Evolutionary conservation across 2,797 vertebrate genomes (phyloP).

Genomic region (Masticophis lateralis): DNA sequence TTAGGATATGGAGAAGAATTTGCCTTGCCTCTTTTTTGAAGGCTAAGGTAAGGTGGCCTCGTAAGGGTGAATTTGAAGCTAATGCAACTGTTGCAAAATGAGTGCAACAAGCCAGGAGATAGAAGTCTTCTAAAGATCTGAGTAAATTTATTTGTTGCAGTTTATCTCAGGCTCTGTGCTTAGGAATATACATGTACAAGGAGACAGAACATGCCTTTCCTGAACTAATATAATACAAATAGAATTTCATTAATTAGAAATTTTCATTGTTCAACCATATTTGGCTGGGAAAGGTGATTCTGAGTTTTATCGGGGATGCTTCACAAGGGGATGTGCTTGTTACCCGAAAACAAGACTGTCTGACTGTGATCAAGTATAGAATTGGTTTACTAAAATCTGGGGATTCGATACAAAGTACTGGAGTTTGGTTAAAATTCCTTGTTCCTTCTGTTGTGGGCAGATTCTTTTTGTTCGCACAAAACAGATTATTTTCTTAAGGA

Average conservation of each 20-base stretch:
- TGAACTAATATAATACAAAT: background rate
- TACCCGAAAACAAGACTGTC: background rate
- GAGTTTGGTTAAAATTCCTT: background rate
- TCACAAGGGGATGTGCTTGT: background rate
- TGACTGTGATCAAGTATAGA: background rate
- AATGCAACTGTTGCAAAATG: background rate
- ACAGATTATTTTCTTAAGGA: background rate
- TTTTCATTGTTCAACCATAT: background rate
- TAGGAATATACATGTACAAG: background rate
- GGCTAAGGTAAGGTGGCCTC: background rate
- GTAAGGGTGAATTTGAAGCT: background rate
- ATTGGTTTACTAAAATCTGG: background rate
- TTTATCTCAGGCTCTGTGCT: background rate
- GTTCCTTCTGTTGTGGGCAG: background rate
- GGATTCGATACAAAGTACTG: background rate
- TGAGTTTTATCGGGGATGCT: background rate
- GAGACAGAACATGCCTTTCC: background rate
- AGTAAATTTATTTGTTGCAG: background rate
- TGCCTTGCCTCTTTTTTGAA: background rate
- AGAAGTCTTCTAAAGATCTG: background rate
- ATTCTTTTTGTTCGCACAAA: background rate
- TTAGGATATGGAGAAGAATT: background rate
- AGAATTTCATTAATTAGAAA: background rate
- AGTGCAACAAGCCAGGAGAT: background rate
- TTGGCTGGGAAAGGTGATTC: background rate